Evolutionary conservation across 37 sponge, comb jelly and placozoan genomes (phyloP).

Genomic region (Tethya wilhelma): DNA sequence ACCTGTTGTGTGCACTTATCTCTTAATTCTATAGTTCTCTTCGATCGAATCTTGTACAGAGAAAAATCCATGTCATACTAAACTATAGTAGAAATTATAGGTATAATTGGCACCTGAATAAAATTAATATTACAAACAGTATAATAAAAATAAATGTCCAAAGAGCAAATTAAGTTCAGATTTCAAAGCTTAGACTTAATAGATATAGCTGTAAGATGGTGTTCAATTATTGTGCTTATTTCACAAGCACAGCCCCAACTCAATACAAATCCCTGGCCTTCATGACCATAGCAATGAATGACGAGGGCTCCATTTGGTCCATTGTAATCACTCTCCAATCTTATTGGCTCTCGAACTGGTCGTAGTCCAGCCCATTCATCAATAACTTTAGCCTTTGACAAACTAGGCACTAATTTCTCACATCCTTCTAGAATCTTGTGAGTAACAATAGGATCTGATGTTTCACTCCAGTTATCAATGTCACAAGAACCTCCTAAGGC

Average conservation of each 20-base stretch:
- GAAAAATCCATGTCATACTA: too few species aligned
- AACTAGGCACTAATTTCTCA: conserved; percentile 34
- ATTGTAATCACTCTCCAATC: conserved; percentile 57
- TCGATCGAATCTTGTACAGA: too few species aligned
- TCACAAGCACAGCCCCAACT: conserved; percentile 81
- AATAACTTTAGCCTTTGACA: conserved; percentile 45
- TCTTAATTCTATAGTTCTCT: too few species aligned
- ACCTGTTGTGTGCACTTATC: too few species aligned
- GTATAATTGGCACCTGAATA: too few species aligned
- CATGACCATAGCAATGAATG: conserved; percentile 86
- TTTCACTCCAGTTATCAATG: conserved; percentile 25
- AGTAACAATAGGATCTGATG: conserved; percentile 16
- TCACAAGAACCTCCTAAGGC: conserved; percentile 41
- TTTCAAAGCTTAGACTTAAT: too few species aligned
- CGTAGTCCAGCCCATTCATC: conserved; percentile 57
- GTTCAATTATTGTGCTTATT: conserved; percentile 11
- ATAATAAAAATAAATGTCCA: too few species aligned
- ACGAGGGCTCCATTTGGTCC: background rate
- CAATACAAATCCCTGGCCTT: conserved; percentile 48
- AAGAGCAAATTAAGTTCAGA: too few species aligned
- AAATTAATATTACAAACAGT: too few species aligned
- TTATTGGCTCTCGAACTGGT: conserved; percentile 53
- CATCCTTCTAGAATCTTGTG: conserved; percentile 23
- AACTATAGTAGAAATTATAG: too few species aligned
- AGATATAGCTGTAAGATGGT: too few species aligned